phyloP scores from a whole-genome alignment of 2,113 vertebrate species.

The Triplophysa tibetana region DNA sequence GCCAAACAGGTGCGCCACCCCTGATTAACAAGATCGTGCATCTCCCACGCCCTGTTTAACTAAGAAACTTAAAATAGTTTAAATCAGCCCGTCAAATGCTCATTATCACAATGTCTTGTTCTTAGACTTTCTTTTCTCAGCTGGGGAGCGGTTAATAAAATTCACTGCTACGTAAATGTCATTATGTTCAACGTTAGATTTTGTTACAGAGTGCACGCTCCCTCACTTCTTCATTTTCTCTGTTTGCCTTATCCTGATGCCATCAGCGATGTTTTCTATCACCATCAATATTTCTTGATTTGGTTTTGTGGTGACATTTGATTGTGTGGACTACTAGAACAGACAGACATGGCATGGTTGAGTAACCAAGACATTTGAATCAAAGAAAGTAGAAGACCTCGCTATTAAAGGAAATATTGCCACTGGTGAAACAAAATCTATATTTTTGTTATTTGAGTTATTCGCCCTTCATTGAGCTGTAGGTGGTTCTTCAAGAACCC shows the following conservation, averaged over 20 bases:
- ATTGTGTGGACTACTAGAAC: constrained; percentile 49
- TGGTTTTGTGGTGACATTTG: constrained; percentile 67
- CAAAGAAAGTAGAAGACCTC: constrained; percentile 45
- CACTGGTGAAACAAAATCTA: constrained; percentile 42
- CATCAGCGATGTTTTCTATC: constrained; percentile 61
- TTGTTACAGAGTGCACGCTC: constrained; percentile 35
- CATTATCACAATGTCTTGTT: constrained; percentile 28
- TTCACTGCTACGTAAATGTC: constrained; percentile 12
- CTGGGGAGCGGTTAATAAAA: constrained; percentile 30
- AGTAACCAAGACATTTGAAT: constrained; percentile 58
- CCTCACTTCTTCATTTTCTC: constrained; percentile 42
- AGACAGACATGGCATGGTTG: constrained; percentile 57
- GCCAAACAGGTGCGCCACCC: too few relatives aligned
- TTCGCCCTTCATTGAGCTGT: constrained; percentile 50
- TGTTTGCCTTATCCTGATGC: constrained; percentile 37
- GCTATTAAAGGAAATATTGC: constrained; percentile 8
- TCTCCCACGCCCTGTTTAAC: constrained; percentile 14
- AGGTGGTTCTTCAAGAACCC: background rate
- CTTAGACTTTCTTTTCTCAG: constrained; percentile 26
- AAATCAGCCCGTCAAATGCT: background rate
- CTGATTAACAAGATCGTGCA: constrained; percentile 11
- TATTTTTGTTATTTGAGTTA: constrained; percentile 49
- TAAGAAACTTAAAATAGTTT: background rate
- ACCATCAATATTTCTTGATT: constrained; percentile 60
- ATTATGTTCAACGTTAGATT: constrained; percentile 22